Percentiles rank a stretch among this genome's conserved stretches.
Conservation (phyloP, 2,113 vertebrate genomes). For the Pholis gunnellus region DNA sequence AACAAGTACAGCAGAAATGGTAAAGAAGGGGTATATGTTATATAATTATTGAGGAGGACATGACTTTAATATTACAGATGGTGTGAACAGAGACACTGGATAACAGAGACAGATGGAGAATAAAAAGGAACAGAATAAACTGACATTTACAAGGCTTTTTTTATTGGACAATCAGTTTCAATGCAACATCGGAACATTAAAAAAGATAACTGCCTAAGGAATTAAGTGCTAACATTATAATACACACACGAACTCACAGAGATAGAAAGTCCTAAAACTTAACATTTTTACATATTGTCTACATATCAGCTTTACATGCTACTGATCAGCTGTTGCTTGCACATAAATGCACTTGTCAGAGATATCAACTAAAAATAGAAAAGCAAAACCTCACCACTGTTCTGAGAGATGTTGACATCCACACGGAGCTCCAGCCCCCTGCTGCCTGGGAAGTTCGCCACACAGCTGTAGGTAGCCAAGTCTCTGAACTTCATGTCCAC, state of each 20-base stretch:
- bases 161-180: slow-evolving; percentile 52
- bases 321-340: no score
- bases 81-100: slow-evolving; percentile 16
- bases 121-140: slow-evolving; percentile 33
- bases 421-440: slow-evolving; percentile 91
- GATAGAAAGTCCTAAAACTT: background rate
- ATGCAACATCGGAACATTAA: slow-evolving; percentile 33
- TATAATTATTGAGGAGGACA: slow-evolving; percentile 1
- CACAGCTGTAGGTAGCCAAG: slow-evolving; percentile 94
- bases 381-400: slow-evolving; percentile 88
- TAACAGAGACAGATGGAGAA: slow-evolving; percentile 37
- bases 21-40: background rate
- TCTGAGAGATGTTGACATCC: slow-evolving; percentile 98
- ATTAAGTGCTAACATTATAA: slow-evolving; percentile 32
- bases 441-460: slow-evolving; percentile 92
- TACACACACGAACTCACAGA: background rate
- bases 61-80: slow-evolving; percentile 34
- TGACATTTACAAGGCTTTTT: slow-evolving; percentile 40
- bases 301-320: background rate
- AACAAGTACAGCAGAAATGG: background rate
- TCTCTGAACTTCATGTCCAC: slow-evolving; percentile 97
- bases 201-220: slow-evolving; percentile 26
- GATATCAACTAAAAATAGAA: background rate
- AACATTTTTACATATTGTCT: background rate
- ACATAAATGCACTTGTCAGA: background rate